These are phyloP conservation scores for Caenorhabditis elegans DNA, from an alignment of 1,140 invertebrate species.

Conservation along the genomic window DNA sequence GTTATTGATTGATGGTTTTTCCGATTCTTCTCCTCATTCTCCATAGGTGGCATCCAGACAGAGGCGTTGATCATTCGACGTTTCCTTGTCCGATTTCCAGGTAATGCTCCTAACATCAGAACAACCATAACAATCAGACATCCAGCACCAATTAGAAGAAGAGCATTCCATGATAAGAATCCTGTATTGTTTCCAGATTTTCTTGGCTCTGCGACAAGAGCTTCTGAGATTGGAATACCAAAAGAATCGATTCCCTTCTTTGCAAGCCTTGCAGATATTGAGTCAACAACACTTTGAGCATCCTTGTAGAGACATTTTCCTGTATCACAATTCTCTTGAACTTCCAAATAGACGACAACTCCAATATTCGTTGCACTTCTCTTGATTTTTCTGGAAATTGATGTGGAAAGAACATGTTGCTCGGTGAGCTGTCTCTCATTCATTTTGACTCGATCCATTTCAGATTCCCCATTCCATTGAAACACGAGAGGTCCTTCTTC, in stretches of 20 bases:
- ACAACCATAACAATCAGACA: background rate
- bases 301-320: background rate
- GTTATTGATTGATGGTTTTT: background rate
- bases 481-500: constrained; percentile 46
- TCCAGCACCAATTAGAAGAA: background rate
- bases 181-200: background rate
- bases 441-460: background rate
- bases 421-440: background rate
- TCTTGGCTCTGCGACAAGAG: background rate
- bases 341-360: constrained; percentile 9
- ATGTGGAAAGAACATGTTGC: background rate
- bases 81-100: constrained; percentile 17
- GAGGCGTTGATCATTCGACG: constrained; percentile 32
- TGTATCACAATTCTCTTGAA: background rate
- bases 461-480: constrained; percentile 33
- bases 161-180: background rate
- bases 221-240: background rate
- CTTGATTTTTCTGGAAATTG: no score
- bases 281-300: background rate
- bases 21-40: background rate
- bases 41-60: constrained; percentile 28
- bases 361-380: background rate
- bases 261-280: background rate
- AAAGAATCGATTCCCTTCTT: background rate
- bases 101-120: background rate